These are phyloP conservation scores for Therioaphis trifolii DNA, from an alignment of 2,888 invertebrate genomes.

Conservation along the genomic window DNA sequence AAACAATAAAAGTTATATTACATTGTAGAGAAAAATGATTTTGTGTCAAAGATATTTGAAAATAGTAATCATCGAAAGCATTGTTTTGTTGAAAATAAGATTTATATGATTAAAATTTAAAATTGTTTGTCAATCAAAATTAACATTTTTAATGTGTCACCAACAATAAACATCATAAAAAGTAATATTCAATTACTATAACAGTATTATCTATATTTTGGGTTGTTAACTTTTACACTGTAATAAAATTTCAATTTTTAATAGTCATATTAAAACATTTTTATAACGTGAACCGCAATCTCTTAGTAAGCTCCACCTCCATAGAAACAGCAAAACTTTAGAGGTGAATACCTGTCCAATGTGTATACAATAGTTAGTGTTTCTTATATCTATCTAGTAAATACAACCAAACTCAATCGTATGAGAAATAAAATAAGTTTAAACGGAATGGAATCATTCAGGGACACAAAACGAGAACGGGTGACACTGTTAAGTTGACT, in stretches of 20 bases:
- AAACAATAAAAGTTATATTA: too few species aligned
- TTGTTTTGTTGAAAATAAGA: too few species aligned
- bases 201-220: neutral
- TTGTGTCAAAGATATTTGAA: too few species aligned
- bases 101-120: too few species aligned
- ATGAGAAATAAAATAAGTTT: neutral
- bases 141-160: slow-evolving; percentile 17
- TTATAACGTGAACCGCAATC: neutral
- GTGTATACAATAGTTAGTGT: neutral
- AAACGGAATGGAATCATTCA: neutral
- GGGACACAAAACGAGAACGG: neutral
- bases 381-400: neutral
- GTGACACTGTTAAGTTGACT: neutral
- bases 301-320: neutral
- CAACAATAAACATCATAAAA: neutral
- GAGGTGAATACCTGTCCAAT: neutral
- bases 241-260: neutral
- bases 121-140: too few species aligned
- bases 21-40: too few species aligned
- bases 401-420: neutral
- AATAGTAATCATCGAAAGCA: too few species aligned
- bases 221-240: neutral
- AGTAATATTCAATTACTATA: slow-evolving; percentile 23
- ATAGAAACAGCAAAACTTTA: neutral
- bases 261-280: too few species aligned